Evolutionary conservation across 2,113 vertebrate genomes (phyloP), one percentile per base, ranked within the genome.

Genomic region (Caranx ignobilis): DNA sequence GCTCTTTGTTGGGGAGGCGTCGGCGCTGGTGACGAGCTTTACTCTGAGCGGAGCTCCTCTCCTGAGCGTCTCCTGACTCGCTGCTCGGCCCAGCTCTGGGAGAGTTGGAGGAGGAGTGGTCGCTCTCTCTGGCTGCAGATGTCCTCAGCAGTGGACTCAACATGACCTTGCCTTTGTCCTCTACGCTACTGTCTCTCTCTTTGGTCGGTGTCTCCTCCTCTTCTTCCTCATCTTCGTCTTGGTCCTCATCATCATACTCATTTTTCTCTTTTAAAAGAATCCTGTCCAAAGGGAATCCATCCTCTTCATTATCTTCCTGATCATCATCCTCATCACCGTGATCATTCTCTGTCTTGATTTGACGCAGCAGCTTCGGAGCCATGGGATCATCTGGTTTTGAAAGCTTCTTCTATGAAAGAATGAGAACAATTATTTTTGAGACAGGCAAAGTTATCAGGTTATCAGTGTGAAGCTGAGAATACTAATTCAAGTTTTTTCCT

Each of bases 281-380:
- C 75, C 76, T 76, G 12, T 88, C 83, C 43, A 81, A 77, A 10
- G 77, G 59, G 39, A 88, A 83, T 1, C 80, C 32, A 15, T 93
- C 91, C 18, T 89, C 90, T 45, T 93, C 92, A 2, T 74, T 78
- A 50, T 93, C 91, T 34, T 89, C 89, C 45, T 69, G 91, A 2
- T 90, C 79, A 0, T 92, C 90, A 2, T 92, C 88, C 41, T 91
- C 85, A 21, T 91, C 93, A 0, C 94, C 94, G 0, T 96, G 96
- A 77, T 97, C 96, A 0, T 94, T 95, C 75, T 99, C 97, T 70
- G 95, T 96, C 91, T 98, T 98, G 86, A 98, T 96, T 67, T 95
- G 95, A 62, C 93, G 90, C 75, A 97, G 88, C 32, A 97, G 94
- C 77, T 96, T 97, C 41, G 92, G 88, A 74, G 95, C 91, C 18